A percentile compares a stretch with the other conserved stretches of the same genome.
These are phyloP conservation scores for Phoxinus phoxinus DNA, from an alignment of 2,113 vertebrate genomes.

Conservation along the genomic window DNA sequence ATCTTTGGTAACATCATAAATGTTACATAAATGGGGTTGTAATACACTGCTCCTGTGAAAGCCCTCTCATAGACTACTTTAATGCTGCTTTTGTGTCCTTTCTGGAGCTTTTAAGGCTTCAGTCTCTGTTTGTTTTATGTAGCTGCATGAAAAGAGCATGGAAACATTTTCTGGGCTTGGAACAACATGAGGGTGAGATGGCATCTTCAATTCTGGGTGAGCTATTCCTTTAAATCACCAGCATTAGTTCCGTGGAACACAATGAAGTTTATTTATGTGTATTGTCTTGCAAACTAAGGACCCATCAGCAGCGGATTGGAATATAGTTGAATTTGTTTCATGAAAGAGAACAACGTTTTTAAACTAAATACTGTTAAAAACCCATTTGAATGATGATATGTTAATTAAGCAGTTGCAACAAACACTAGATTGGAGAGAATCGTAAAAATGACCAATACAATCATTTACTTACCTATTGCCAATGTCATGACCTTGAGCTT, in stretches of 20 bases:
- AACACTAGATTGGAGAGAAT: not conserved
- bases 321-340: no score
- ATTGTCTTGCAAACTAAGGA: not conserved
- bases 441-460: not conserved
- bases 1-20: no score
- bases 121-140: not conserved
- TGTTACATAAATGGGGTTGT: no score
- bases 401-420: not conserved
- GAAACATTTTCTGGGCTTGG: not conserved
- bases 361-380: not conserved
- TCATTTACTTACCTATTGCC: constrained; percentile 85
- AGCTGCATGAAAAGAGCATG: not conserved
- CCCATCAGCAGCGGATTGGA: not conserved
- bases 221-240: not conserved
- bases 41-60: not conserved
- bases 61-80: not conserved
- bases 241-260: not conserved
- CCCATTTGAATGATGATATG: not conserved
- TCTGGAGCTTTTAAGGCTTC: not conserved
- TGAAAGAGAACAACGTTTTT: no score
- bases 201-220: not conserved
- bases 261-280: not conserved
- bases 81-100: not conserved
- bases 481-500: constrained; percentile 97
- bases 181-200: not conserved